Conservation (phyloP, 2,113 vertebrate species). For the Xiphophorus maculatus region DNA sequence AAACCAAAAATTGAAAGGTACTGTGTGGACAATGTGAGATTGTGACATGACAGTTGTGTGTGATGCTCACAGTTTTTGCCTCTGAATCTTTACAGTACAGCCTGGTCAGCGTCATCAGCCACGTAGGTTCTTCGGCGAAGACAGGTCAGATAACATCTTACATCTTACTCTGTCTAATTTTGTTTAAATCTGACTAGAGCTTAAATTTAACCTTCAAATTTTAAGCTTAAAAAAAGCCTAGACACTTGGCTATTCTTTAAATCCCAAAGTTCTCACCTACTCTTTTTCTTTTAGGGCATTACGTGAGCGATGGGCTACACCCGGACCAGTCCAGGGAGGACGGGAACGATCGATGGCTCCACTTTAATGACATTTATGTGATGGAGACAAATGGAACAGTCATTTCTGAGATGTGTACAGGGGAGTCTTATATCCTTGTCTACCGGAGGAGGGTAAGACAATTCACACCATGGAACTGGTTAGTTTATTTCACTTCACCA, state of each 20-base stretch:
- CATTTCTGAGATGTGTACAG: not conserved
- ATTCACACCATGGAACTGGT: not conserved
- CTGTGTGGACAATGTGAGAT: too few species aligned
- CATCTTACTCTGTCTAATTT: not conserved
- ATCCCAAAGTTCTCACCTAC: not conserved
- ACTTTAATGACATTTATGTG: not conserved
- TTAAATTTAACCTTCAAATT: not conserved
- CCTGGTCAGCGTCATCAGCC: not conserved
- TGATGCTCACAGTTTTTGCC: not conserved
- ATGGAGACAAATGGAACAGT: not conserved
- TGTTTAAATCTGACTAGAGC: not conserved
- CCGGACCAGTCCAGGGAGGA: not conserved
- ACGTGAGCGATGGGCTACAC: not conserved
- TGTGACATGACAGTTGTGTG: too few species aligned
- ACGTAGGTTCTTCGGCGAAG: not conserved
- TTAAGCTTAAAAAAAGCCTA: not conserved
- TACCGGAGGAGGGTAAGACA: not conserved
- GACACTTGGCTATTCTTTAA: not conserved
- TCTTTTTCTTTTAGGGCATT: not conserved
- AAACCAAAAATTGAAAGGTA: not conserved
- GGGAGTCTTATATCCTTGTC: not conserved
- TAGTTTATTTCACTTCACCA: not conserved
- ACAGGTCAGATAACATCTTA: not conserved
- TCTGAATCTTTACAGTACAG: conserved; percentile 5
- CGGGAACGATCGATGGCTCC: not conserved